These are phyloP conservation scores for Lateolabrax maculatus DNA, from an alignment of 2,797 vertebrate genomes.

Conservation along the genomic window DNA sequence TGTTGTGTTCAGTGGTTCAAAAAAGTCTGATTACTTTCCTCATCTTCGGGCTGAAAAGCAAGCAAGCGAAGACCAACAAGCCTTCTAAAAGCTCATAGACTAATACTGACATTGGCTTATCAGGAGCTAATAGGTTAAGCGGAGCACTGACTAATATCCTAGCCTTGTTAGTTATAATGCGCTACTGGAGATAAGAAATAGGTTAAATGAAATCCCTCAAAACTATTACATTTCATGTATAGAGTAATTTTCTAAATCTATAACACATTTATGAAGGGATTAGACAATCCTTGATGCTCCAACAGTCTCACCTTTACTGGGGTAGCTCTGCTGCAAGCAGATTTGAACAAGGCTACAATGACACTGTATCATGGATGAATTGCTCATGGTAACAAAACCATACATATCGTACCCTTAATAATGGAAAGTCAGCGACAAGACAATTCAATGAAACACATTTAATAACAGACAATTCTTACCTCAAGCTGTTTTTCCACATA, in stretches of 20 bases:
- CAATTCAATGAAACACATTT: conserved; percentile 1
- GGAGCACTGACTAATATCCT: conserved; percentile 25
- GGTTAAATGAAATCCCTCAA: conserved; percentile 9
- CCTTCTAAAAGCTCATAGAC: conserved; percentile 4
- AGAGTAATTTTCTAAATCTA: neutral
- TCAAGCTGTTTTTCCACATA: conserved; percentile 68
- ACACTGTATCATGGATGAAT: neutral
- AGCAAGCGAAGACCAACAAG: conserved; percentile 12
- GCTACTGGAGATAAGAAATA: conserved; percentile 13
- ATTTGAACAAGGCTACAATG: neutral
- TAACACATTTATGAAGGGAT: neutral
- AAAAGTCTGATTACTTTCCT: conserved; percentile 17
- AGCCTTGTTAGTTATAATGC: neutral
- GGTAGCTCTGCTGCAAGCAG: conserved; percentile 1
- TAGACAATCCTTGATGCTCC: neutral
- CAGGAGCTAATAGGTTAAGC: conserved; percentile 61
- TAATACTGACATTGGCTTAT: conserved; percentile 66
- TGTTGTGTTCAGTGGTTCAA: neutral
- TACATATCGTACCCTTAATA: neutral
- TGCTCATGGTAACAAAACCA: neutral
- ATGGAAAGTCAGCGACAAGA: neutral
- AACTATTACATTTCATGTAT: neutral
- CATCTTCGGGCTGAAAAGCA: conserved; percentile 20
- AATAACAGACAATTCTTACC: conserved; percentile 65
- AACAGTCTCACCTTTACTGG: neutral